Conservation (phyloP, 2,113 vertebrate genomes). For the Microtus richardsoni region DNA sequence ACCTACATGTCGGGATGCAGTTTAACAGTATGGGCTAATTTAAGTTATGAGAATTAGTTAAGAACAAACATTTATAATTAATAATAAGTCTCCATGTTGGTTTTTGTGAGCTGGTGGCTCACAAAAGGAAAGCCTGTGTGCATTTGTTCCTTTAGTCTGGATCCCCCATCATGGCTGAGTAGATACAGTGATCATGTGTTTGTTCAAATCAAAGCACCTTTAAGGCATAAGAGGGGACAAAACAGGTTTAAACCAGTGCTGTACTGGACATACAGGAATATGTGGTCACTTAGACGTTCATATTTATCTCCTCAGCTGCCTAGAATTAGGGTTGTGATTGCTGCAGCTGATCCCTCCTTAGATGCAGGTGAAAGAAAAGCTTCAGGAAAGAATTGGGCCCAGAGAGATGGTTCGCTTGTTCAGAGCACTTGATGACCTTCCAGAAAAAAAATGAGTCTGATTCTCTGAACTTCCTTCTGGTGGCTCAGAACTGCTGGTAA, state of each 20-base stretch:
- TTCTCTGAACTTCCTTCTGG: not conserved
- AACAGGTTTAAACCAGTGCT: not conserved
- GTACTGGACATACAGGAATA: not conserved
- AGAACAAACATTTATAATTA: not conserved
- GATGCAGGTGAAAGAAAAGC: not conserved
- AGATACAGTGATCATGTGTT: not conserved
- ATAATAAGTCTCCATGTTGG: not conserved
- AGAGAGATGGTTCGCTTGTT: not conserved
- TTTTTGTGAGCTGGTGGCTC: not conserved
- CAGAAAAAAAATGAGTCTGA: no score
- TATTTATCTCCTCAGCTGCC: not conserved
- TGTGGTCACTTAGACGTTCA: not conserved
- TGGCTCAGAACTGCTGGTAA: not conserved
- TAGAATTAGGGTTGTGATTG: not conserved
- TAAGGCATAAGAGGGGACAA: constrained; percentile 5
- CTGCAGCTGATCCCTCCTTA: not conserved
- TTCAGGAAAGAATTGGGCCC: not conserved
- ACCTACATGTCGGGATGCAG: not conserved
- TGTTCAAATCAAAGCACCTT: constrained; percentile 11
- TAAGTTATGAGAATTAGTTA: not conserved
- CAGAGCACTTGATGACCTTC: not conserved
- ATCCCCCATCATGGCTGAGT: not conserved
- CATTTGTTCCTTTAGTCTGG: not conserved
- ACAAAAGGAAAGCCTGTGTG: not conserved
- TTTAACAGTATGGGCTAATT: not conserved